phyloP scores from a whole-genome alignment of 2,113 vertebrate species.

The Progne subis region DNA sequence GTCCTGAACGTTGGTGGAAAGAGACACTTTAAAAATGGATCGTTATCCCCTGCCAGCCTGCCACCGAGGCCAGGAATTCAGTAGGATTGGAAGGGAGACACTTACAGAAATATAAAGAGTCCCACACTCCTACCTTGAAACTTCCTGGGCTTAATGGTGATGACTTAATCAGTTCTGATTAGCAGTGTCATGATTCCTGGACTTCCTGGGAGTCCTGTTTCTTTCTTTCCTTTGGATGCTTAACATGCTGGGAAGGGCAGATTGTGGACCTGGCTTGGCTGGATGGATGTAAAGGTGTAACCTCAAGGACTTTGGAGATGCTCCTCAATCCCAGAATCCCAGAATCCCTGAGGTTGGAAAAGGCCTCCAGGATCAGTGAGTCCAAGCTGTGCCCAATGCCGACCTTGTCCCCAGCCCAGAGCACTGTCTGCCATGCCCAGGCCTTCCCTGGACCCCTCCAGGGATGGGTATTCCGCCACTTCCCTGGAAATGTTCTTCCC shows the following conservation, averaged over 20 bases:
- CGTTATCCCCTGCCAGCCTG: neutral
- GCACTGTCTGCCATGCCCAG: fast-evolving
- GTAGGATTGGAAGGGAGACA: neutral
- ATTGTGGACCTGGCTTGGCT: neutral
- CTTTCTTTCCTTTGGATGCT: neutral
- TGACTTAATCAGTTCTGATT: neutral
- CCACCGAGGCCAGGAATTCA: neutral
- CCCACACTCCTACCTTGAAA: neutral
- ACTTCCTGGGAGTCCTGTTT: neutral
- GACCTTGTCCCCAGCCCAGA: neutral
- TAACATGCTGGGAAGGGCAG: neutral
- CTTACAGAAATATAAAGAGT: neutral
- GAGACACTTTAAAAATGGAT: neutral
- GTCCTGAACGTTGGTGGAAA: neutral
- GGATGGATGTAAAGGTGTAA: neutral
- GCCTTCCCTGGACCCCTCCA: neutral
- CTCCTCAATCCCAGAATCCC: neutral
- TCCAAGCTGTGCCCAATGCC: fast-evolving
- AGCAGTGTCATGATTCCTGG: neutral
- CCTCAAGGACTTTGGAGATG: neutral
- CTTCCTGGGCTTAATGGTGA: neutral
- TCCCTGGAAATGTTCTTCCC: neutral
- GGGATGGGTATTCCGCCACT: neutral
- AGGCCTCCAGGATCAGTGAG: fast-evolving
- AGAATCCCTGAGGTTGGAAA: neutral